phyloP scores from a whole-genome alignment of 1,140 invertebrate species.

The Atta colombica region DNA sequence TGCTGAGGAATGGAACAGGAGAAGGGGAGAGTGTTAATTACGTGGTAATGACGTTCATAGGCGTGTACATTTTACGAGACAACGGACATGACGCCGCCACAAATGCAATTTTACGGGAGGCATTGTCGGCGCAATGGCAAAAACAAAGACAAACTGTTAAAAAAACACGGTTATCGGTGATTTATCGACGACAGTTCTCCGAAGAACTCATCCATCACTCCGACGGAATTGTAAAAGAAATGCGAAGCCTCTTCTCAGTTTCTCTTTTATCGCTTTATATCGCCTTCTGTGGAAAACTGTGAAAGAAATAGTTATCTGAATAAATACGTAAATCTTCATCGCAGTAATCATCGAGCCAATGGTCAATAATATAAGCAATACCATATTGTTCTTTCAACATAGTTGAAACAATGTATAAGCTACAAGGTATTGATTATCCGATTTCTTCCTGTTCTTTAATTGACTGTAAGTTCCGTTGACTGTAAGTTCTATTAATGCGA shows the following conservation, averaged over 20 bases:
- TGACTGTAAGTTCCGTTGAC: not conserved
- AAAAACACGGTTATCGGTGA: conserved; percentile 58
- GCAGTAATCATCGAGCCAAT: conserved; percentile 16
- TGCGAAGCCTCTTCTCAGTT: not conserved
- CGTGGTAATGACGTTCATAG: conserved; percentile 61
- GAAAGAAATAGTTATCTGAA: conserved; percentile 20
- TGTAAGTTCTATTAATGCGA: not conserved
- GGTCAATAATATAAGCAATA: conserved; percentile 16
- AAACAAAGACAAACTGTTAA: conserved; percentile 57
- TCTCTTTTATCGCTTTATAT: conserved; percentile 35
- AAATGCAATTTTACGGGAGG: not conserved
- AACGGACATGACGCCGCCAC: conserved; percentile 25
- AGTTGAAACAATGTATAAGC: not conserved
- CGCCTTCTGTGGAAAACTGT: not conserved
- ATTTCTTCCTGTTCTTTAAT: not conserved
- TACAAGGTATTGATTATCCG: not conserved
- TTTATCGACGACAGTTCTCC: conserved; percentile 70
- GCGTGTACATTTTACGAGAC: conserved; percentile 43
- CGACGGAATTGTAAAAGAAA: conserved; percentile 34
- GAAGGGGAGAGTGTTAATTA: conserved; percentile 59
- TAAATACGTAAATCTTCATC: conserved; percentile 45
- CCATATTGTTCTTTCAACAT: not conserved
- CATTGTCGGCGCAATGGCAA: conserved; percentile 23
- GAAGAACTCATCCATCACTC: conserved; percentile 71
- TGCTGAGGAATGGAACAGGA: not conserved